Base-by-base conservation (phyloP, 1,140 invertebrate species). In the Pinna nobilis region DNA sequence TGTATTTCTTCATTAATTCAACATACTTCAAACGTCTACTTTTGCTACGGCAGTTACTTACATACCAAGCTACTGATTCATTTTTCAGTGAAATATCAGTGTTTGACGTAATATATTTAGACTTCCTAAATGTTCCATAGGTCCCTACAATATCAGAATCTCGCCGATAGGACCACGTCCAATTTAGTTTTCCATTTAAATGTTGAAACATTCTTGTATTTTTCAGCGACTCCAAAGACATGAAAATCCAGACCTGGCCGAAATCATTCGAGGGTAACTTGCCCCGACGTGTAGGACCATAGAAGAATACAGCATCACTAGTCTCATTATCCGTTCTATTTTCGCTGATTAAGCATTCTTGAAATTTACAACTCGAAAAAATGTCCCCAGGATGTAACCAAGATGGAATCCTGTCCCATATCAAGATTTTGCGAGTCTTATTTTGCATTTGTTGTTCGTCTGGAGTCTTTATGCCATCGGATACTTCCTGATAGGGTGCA, bases 101-200 rank as follows among this genome's bases (percentile, higher is more conserved):
- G 20, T 20, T 6, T 18, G 11, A 0, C 9, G 57, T 18, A 1
- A 25, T 0, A 15, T 28, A 18, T 13, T 51, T 66, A 25, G 39
- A 25, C 6, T 33, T 33, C 13, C 47, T 39, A 9, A 78, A 20
- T 9, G 50, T 33, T 0, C 71, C 71, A 50, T 80, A 82, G 0
- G 68, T 69, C 50, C 65, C 65, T 25, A 41, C 74, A 23, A 78
- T 59, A 20, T 84, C 84, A 11, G 93, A 91, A 74, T 94, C 92
- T 20, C 83, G 90, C 87, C 92, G 90, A 78, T 94, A 95, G 1
- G 91, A 92, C 93, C 94, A 94, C 1, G 94, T 94, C 93, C 93
- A 94, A 83, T 94, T 94, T 79, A 94, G 94, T 28, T 78, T 47
- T n/a, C 37, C 35, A 3, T 41, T 32, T 23, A 33, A 63, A 9